These are phyloP conservation scores for Myopa testacea DNA, from an alignment of 2,888 invertebrate genomes.

Conservation along the genomic window DNA sequence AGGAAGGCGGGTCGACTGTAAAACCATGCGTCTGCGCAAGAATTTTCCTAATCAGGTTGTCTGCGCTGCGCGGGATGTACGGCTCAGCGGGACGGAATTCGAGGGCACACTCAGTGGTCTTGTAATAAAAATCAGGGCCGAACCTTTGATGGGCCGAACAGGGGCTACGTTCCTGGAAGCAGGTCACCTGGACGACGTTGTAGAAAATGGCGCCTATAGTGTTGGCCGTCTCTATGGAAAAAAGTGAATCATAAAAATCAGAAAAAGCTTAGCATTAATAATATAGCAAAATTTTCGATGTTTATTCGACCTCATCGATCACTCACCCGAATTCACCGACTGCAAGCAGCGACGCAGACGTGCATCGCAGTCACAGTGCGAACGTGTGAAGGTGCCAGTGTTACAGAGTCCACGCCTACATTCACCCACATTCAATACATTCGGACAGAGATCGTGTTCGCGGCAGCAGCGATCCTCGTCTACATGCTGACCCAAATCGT, in stretches of 20 bases:
- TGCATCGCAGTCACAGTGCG: slow-evolving; percentile 82
- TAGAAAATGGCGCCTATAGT: slow-evolving; percentile 81
- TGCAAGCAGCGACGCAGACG: slow-evolving; percentile 78
- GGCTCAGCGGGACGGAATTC: slow-evolving; percentile 62
- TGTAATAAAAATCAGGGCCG: slow-evolving; percentile 58
- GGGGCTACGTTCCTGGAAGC: slow-evolving; percentile 76
- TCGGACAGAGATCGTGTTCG: slow-evolving; percentile 79
- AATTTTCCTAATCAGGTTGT: slow-evolving; percentile 61
- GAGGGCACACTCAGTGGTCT: slow-evolving; percentile 56
- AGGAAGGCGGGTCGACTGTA: slow-evolving; percentile 24
- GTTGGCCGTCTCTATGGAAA: slow-evolving; percentile 73
- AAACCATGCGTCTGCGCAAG: slow-evolving; percentile 53
- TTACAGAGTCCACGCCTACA: slow-evolving; percentile 77
- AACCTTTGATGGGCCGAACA: slow-evolving; percentile 76
- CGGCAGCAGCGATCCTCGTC: slow-evolving; percentile 80
- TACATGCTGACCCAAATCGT: slow-evolving; percentile 74
- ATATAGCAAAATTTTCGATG: not conserved
- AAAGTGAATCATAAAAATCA: slow-evolving; percentile 10
- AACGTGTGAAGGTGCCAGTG: slow-evolving; percentile 76
- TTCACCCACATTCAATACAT: slow-evolving; percentile 72
- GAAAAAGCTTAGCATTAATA: not conserved
- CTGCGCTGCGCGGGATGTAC: slow-evolving; percentile 62
- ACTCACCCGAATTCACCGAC: slow-evolving; percentile 71
- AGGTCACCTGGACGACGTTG: slow-evolving; percentile 79
- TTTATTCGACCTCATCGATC: not conserved